Evolutionary conservation across 2,797 vertebrate species (phyloP).

Genomic region (Thripadectes ignobilis): DNA sequence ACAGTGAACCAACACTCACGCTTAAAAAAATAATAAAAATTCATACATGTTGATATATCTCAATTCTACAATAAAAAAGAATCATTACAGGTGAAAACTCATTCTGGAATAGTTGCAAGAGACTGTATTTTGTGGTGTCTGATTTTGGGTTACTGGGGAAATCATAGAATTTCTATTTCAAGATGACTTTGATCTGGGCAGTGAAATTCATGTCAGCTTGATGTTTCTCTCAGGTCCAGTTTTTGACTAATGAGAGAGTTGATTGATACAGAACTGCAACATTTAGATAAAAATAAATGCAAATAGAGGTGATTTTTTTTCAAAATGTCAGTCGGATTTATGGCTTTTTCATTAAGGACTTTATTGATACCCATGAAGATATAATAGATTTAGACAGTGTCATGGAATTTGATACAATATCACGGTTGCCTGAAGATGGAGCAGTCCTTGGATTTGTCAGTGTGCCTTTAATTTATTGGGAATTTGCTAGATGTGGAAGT

Average conservation of each 20-base stretch:
- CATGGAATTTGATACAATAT: background rate
- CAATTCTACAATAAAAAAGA: background rate
- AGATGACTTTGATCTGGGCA: background rate
- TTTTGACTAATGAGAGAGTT: background rate
- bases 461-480: background rate
- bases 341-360: background rate
- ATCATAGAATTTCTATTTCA: background rate
- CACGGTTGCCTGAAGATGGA: background rate
- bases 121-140: background rate
- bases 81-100: background rate
- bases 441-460: background rate
- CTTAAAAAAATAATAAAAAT: background rate
- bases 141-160: background rate
- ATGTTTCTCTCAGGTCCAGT: background rate
- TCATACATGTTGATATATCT: background rate
- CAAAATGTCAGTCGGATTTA: background rate
- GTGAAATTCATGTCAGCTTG: background rate
- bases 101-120: background rate
- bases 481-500: background rate
- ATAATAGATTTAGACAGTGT: background rate
- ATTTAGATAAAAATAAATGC: background rate
- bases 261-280: background rate
- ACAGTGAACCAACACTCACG: background rate
- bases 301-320: background rate
- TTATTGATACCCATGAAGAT: background rate